phyloP scores from a whole-genome alignment of 2,113 vertebrate genomes.

The Hyaena hyaena region DNA sequence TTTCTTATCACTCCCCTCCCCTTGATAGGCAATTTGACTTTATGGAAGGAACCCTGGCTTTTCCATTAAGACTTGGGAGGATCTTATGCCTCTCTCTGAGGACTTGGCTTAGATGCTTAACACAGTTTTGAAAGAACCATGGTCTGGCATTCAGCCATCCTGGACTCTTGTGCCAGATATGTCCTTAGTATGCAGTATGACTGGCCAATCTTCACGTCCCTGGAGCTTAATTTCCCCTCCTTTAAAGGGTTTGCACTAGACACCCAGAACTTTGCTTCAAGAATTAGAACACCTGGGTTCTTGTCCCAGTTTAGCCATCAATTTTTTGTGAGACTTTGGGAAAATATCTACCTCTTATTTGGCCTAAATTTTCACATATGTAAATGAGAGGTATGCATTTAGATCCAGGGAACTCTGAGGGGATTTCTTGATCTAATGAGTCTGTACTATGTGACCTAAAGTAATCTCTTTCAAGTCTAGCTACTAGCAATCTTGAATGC shows the following conservation, averaged over 20 bases:
- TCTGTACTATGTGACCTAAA: not conserved
- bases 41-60: not conserved
- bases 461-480: not conserved
- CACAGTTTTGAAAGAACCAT: not conserved
- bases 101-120: not conserved
- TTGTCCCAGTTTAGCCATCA: not conserved
- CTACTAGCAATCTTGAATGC: not conserved
- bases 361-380: not conserved
- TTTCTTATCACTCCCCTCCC: not conserved
- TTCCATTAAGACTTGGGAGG: not conserved
- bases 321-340: not conserved
- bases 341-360: not conserved
- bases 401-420: not conserved
- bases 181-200: not conserved
- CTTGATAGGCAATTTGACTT: not conserved
- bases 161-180: not conserved
- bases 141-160: not conserved
- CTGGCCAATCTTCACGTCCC: not conserved
- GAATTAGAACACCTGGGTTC: not conserved
- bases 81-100: conserved; percentile 1
- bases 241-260: not conserved
- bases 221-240: not conserved
- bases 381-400: not conserved
- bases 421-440: not conserved
- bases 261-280: not conserved